Base-by-base conservation (phyloP, 2,797 vertebrate species). In the Rhabdomys pumilio region DNA sequence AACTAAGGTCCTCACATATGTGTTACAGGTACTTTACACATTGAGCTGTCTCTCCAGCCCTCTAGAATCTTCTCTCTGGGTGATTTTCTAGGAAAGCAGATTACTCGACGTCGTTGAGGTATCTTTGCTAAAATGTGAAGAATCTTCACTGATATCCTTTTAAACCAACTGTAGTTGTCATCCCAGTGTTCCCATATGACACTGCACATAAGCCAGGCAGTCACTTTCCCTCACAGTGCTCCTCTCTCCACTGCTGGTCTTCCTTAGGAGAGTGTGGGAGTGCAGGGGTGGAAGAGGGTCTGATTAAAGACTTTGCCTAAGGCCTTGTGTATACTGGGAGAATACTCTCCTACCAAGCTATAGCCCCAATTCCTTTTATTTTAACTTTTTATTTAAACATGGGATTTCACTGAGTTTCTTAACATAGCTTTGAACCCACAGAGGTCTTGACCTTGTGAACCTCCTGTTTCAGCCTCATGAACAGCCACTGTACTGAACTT, bases 21-120 rank as follows among this genome's bases (percentile, higher is more conserved):
- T 41, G 50, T 29, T n/a, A 34, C n/a, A 73, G n/a, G 67, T 41
- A 73, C n/a, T 88, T 88, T 31, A 73, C 47, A 20, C 50, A 55
- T 13, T n/a, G n/a, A 41, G 50, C 22, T 41, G 20, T 20, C 50
- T 41, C 3, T 73, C 67, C 53, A 19, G 3, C 20, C 26, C n/a
- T 38, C 50, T n/a, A 41, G 20, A 83, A 67, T 65, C 82, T 90
- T 90, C 65, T 75, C 53, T 57, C 41, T 86, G 20, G 13, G 8
- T 89, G 69, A 50, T 55, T 82, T 94, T 80, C 41, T 84, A 87
- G 67, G 59, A 89, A 94, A 96, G 24, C 31, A 47, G 63, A 47
- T 84, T 50, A 41, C 61, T 75, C 69, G 41, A 82, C 5, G 3
- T 84, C 79, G 29, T 19, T 76, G 84, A 75, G 17, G 24, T 55